phyloP scores from a whole-genome alignment of 2,888 invertebrate species.

The Eupithecia inturbata region DNA sequence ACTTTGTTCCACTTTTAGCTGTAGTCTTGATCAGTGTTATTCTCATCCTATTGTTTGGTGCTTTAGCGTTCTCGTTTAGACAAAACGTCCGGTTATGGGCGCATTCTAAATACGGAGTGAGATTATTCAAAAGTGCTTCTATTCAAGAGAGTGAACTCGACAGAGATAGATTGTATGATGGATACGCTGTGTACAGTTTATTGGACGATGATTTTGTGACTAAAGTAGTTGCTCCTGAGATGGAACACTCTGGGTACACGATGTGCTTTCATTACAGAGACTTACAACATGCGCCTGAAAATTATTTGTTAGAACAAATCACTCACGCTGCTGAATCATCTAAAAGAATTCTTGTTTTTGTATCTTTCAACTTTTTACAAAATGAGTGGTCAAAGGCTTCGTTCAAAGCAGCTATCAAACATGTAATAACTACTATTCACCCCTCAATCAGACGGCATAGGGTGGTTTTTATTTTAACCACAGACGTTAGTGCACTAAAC shows the following conservation, averaged over 20 bases:
- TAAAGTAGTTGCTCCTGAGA: constrained; percentile 88
- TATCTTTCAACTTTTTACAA: constrained; percentile 91
- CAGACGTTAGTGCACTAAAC: constrained; percentile 88
- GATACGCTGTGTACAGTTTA: constrained; percentile 93
- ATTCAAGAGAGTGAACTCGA: constrained; percentile 84
- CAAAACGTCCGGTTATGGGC: constrained; percentile 92
- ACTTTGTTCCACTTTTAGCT: constrained; percentile 89
- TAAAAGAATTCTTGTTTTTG: constrained; percentile 89
- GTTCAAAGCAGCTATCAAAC: constrained; percentile 91
- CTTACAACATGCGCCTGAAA: constrained; percentile 84
- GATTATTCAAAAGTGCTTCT: constrained; percentile 87
- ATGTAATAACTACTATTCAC: constrained; percentile 86
- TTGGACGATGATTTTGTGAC: constrained; percentile 90
- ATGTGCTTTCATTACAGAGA: constrained; percentile 89
- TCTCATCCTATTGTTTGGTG: constrained; percentile 87
- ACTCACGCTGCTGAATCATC: constrained; percentile 86
- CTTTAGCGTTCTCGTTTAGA: constrained; percentile 89
- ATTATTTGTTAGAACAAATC: constrained; percentile 85
- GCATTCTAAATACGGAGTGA: constrained; percentile 90
- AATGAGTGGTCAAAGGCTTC: constrained; percentile 93
- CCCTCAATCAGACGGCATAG: constrained; percentile 86
- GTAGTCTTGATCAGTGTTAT: constrained; percentile 89
- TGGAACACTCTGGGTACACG: constrained; percentile 87
- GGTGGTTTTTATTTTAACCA: constrained; percentile 81
- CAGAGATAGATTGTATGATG: constrained; percentile 91